Evolutionary conservation across 1,140 invertebrate species (phyloP).

Genomic region (Bombus confusus): DNA sequence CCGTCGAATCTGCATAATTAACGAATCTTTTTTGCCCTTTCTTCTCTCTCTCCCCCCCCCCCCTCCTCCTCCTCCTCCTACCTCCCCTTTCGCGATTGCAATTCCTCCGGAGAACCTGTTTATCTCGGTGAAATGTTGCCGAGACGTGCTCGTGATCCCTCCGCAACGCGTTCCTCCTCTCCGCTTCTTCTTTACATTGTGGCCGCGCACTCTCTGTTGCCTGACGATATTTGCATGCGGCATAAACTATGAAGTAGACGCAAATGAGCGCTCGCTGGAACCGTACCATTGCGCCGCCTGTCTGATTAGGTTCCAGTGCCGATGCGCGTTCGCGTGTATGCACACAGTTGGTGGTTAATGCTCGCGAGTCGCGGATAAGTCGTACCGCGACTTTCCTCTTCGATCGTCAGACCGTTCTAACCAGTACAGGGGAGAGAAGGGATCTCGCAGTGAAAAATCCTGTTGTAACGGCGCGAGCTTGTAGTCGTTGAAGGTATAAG

Average conservation of each 20-base stretch:
- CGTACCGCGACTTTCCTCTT: conserved; percentile 4
- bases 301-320: conserved; percentile 44
- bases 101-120: conserved; percentile 63
- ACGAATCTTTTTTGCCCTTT: conserved; percentile 42
- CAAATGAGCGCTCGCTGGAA: conserved; percentile 31
- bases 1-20: conserved; percentile 63
- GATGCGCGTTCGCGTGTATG: not conserved
- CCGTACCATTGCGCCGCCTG: not conserved
- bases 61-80: too few relatives aligned
- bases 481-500: conserved; percentile 8
- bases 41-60: too few relatives aligned
- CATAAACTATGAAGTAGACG: conserved; percentile 55
- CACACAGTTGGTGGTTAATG: conserved; percentile 2
- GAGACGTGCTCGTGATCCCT: conserved; percentile 59
- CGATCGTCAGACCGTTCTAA: conserved; percentile 12
- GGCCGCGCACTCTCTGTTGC: not conserved
- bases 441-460: conserved; percentile 1
- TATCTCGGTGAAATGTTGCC: conserved; percentile 62
- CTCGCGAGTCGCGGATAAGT: conserved; percentile 7
- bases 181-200: not conserved
- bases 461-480: conserved; percentile 7
- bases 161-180: not conserved
- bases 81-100: conserved; percentile 28
- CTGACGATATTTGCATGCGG: conserved; percentile 41
- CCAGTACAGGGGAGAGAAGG: not conserved